Evolutionary conservation across 2,113 vertebrate genomes (phyloP).

Genomic region (Lagopus muta): DNA sequence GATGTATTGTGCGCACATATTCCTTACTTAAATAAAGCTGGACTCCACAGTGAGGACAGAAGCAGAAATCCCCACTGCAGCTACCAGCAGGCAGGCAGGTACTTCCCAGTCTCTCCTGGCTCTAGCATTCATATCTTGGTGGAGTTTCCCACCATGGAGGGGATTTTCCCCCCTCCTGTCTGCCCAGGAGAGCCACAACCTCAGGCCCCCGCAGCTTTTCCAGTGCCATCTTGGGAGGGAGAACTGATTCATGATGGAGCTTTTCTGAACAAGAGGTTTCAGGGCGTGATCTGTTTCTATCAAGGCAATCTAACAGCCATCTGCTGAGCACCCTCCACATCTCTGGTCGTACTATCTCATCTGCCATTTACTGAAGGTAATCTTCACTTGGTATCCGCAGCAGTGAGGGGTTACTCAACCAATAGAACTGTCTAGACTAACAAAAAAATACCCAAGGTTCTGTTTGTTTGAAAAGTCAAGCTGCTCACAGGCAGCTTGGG

Average conservation of each 20-base stretch:
- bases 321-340: not conserved
- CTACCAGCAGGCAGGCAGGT: not conserved
- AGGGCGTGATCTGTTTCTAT: not conserved
- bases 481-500: not conserved
- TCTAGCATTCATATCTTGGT: fast-evolving
- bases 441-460: not conserved
- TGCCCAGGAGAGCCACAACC: not conserved
- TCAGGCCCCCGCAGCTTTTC: not conserved
- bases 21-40: not conserved
- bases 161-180: not conserved
- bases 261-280: not conserved
- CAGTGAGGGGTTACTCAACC: not conserved
- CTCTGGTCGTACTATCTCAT: not conserved
- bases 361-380: not conserved
- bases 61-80: not conserved
- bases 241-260: not conserved
- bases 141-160: not conserved
- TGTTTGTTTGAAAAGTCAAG: not conserved
- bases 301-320: not conserved
- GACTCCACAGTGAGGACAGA: not conserved
- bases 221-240: not conserved
- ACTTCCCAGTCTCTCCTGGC: not conserved
- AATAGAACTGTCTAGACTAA: not conserved
- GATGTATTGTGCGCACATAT: not conserved
- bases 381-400: not conserved